Evolutionary conservation across 1,140 invertebrate species (phyloP).

Genomic region (Saccostrea cuccullata): DNA sequence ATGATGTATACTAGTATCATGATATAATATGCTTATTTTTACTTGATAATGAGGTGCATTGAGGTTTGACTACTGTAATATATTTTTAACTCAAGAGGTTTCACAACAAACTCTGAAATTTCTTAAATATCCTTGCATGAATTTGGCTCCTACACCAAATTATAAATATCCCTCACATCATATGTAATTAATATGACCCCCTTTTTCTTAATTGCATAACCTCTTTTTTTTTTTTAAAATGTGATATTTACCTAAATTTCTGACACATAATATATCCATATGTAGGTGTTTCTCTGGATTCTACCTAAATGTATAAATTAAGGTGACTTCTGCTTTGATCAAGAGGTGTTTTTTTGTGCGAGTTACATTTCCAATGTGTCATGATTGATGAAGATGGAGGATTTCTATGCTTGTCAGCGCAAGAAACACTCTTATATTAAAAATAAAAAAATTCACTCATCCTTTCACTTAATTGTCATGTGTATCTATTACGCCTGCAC

Average conservation of each 20-base stretch:
- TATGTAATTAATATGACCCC: not conserved
- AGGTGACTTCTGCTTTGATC: not conserved
- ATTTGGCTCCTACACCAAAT: too few species aligned
- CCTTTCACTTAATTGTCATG: not conserved
- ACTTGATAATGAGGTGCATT: too few species aligned
- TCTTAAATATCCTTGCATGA: too few species aligned
- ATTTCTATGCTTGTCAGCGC: not conserved
- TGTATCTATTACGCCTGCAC: not conserved
- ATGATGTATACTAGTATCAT: too few species aligned
- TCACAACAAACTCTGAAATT: too few species aligned
- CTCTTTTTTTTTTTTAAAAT: not conserved
- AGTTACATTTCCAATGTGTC: not conserved
- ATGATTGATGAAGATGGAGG: conserved; percentile 29
- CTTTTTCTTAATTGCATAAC: not conserved
- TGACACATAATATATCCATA: not conserved
- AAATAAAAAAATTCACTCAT: not conserved
- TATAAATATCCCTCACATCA: too few species aligned
- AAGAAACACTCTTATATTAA: not conserved
- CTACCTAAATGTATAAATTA: not conserved
- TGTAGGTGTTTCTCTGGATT: not conserved
- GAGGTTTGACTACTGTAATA: too few species aligned
- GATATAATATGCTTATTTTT: too few species aligned
- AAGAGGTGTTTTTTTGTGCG: not conserved
- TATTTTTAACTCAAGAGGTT: too few species aligned
- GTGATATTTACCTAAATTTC: not conserved